Base-by-base conservation (phyloP, 2,113 vertebrate species). In the Gobiocypris rarus region DNA sequence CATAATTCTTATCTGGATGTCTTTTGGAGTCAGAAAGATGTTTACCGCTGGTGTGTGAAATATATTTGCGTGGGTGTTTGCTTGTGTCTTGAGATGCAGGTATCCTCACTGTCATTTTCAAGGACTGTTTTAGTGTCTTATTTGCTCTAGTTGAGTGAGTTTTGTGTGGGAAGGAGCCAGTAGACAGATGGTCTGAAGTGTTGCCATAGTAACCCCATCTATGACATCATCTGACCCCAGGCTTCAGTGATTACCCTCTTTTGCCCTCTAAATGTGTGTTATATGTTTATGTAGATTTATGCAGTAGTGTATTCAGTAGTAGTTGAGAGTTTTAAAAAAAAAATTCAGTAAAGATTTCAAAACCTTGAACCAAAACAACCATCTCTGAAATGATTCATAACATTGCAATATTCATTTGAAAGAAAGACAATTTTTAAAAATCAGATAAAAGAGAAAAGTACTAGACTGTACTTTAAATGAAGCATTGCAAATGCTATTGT, bases 211-310 rank as follows among this genome's bases (percentile, higher is more conserved):
- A 61, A 78, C 56, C 31, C 6, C 13, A 43, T 78, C 34, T 78
- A 78, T 61, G 56, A 78, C 56, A 43, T 34, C 54, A 59, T 61
- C 56, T 61, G 56, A 78, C 56, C 76, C 34, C 38, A 61, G 54
- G 73, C 45, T 34, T 54, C 50, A 54, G 73, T 41, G 15, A 75
- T 45, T 31, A 50, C 56, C 34, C 34, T 54, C 26, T 9, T 54
- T 75, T 48, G 41, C 26, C 48, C 73, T 54, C 24, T 50, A 28
- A 52, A 75, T 48, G 71, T 26, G 9, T 74, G 10, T 24, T 74
- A 22, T 22, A 75, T 28, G 6, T 75, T 75, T 26, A 52, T 74
- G 71, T 8, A 28, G 13, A 70, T 75, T 75, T 50, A 74, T 75
- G 43, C 45, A 17, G 26, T 31, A 3, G 8, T 75, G 28, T 17